Evolutionary conservation across 2,888 invertebrate species (phyloP).

Genomic region (Athalia rosae): DNA sequence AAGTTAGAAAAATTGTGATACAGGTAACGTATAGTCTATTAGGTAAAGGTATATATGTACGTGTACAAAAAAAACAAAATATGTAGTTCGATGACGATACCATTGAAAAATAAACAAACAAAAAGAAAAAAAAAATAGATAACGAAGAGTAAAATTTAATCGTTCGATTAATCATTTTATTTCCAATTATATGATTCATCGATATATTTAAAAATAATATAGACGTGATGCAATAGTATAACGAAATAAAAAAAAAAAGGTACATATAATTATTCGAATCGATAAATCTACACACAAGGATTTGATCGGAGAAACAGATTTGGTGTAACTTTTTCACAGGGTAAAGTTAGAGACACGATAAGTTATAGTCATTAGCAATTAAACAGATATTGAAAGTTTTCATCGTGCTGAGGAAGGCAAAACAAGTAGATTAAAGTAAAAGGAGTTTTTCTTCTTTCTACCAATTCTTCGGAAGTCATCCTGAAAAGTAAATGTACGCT

Average conservation of each 20-base stretch:
- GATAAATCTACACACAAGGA: background rate
- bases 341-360: too few relatives aligned
- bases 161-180: too few relatives aligned
- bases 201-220: too few relatives aligned
- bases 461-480: background rate
- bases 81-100: background rate
- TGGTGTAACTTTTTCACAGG: background rate
- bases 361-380: too few relatives aligned
- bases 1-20: conserved; percentile 67
- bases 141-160: too few relatives aligned
- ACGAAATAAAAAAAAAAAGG: conserved; percentile 1
- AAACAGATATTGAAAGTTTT: background rate
- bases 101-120: conserved; percentile 5
- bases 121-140: background rate
- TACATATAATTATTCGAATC: background rate
- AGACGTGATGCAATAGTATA: background rate
- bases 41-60: background rate
- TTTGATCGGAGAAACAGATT: conserved; percentile 11
- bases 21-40: conserved; percentile 31
- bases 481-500: background rate
- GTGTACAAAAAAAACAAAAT: conserved; percentile 7
- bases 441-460: background rate
- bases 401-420: conserved; percentile 11
- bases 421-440: background rate
- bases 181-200: too few relatives aligned